Conservation (phyloP, 2,113 vertebrate species). For the Centropus unirufus region DNA sequence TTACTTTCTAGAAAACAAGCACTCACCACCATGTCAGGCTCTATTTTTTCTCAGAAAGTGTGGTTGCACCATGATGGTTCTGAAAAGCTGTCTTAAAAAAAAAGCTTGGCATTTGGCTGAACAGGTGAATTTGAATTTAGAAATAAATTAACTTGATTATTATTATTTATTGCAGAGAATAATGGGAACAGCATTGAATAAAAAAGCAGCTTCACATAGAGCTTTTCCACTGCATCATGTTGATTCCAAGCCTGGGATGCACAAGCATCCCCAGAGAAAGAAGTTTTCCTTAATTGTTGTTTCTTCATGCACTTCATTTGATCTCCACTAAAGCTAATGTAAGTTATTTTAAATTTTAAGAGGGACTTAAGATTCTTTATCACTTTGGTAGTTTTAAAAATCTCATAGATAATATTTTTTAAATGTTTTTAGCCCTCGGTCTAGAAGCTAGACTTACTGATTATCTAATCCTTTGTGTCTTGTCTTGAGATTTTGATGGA, state of each 20-base stretch:
- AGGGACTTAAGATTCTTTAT: not conserved
- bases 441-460: not conserved
- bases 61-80: not conserved
- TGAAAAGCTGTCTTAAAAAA: not conserved
- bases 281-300: not conserved
- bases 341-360: not conserved
- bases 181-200: not conserved
- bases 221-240: rapidly evolving
- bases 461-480: not conserved
- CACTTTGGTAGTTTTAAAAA: not conserved
- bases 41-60: not conserved
- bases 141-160: not conserved
- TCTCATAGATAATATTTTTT: not conserved
- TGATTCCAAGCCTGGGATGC: not conserved
- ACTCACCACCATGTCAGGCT: not conserved
- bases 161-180: not conserved
- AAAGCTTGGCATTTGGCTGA: not conserved
- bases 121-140: not conserved
- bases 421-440: not conserved
- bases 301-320: not conserved
- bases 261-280: not conserved
- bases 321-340: not conserved
- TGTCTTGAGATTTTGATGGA: not conserved
- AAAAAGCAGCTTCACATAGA: not conserved
- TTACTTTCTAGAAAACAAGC: not conserved